Conservation (phyloP, 2,113 vertebrate species). For the Bos indicus region DNA sequence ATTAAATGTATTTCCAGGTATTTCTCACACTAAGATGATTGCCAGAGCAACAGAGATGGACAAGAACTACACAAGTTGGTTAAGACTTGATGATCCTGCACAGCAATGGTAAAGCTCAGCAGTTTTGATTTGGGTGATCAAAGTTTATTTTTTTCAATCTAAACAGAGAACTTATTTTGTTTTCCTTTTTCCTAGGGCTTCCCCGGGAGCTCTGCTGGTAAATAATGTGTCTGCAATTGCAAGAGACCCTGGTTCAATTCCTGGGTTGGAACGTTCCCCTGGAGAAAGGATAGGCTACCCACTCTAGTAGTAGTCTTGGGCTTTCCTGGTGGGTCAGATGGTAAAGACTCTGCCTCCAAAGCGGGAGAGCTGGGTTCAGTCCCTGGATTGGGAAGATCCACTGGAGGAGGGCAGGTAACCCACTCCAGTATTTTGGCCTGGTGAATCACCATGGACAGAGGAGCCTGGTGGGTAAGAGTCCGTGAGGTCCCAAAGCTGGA, state of each 20-base stretch:
- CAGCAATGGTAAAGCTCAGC: not conserved
- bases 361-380: fast-evolving
- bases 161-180: not conserved
- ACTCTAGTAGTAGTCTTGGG: not conserved
- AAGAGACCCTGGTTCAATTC: not conserved
- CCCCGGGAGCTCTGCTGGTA: not conserved
- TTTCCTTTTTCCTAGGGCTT: not conserved
- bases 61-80: not conserved
- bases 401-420: not conserved
- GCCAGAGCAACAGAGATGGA: not conserved
- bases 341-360: not conserved
- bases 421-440: not conserved
- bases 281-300: not conserved
- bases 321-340: not conserved
- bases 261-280: not conserved
- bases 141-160: not conserved
- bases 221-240: not conserved
- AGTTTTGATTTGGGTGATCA: not conserved
- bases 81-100: not conserved
- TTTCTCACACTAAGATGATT: not conserved
- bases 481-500: not conserved
- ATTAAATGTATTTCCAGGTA: not conserved
- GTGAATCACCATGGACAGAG: not conserved
- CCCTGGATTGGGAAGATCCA: not conserved
- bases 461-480: not conserved